Evolutionary conservation across 2,113 vertebrate genomes (phyloP).

Genomic region (Hemiprocne comata): DNA sequence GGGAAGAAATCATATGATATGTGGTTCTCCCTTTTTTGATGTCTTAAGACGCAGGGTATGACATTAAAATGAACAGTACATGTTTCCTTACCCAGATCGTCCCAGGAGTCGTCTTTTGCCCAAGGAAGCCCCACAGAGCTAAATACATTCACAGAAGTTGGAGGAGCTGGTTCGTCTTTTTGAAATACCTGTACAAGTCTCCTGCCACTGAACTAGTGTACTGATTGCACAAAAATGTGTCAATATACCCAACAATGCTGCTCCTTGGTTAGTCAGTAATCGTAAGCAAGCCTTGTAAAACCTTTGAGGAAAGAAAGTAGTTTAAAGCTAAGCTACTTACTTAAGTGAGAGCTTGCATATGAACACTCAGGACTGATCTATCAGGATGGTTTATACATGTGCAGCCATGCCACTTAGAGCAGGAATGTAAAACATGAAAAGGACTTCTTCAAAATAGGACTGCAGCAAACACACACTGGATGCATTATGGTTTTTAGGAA

Average conservation of each 20-base stretch:
- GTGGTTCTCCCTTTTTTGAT: not conserved
- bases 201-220: not conserved
- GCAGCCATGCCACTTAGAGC: not conserved
- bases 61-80: not conserved
- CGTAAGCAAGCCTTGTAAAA: not conserved
- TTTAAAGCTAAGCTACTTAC: not conserved
- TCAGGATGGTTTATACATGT: not conserved
- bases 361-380: not conserved
- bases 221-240: not conserved
- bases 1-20: not conserved
- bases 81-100: not conserved
- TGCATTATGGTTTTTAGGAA: not conserved
- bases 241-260: not conserved
- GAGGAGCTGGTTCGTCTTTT: not conserved
- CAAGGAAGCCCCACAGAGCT: not conserved
- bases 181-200: not conserved
- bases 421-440: not conserved
- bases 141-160: not conserved
- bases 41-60: not conserved
- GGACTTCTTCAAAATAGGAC: not conserved
- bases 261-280: not conserved
- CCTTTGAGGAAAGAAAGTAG: not conserved
- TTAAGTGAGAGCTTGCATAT: not conserved
- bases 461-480: not conserved
- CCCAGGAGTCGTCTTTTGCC: not conserved